Evolutionary conservation across 2,888 invertebrate genomes (phyloP), one percentile per base, ranked within the genome.

Genomic region (Tetragnatha montana): DNA sequence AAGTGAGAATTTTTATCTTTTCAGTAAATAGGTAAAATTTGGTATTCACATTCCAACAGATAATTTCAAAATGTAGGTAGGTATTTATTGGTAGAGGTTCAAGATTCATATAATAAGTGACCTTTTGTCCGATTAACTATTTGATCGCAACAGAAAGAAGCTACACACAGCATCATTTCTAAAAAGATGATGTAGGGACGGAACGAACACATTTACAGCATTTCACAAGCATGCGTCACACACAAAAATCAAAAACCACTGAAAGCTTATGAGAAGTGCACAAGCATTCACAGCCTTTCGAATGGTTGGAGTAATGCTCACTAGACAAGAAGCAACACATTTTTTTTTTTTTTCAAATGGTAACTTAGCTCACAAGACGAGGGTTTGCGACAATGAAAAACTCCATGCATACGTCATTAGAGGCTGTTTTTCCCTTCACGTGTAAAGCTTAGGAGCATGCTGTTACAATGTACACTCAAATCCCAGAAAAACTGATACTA

Each of bases 171-270:
- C 35, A 35, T 1, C 35, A 35, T 35, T 35, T 35, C 4, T 35
- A 2, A 2, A 60, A 60, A 60, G 17, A 60, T 51, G 21, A 78
- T 51, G 49, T 35, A 35, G 22, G 68, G 68, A 79, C 12, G 50
- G 71, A 22, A 51, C 14, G 51, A 71, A 71, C 73, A 82, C 81
- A 73, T 75, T 73, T 74, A 83, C 75, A 87, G 75, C 82, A 83
- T 83, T 83, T 83, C 81, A 88, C 87, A 78, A 85, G 84, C 89
- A 89, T 89, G 89, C 89, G 85, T 71, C 89, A 89, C 85, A 88
- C 83, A 81, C 89, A 69, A 78, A 83, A 74, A 82, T 81, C 47
- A 60, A 88, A 85, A 88, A 88, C 78, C 73, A 60, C 70, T 71
- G 47, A 81, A 87, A 81, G 86, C 86, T 74, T 79, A 51, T 60